Percentiles rank a stretch among this genome's conserved stretches.
Evolutionary conservation across 1,140 invertebrate species (phyloP).

Genomic region (Polyergus mexicanus): DNA sequence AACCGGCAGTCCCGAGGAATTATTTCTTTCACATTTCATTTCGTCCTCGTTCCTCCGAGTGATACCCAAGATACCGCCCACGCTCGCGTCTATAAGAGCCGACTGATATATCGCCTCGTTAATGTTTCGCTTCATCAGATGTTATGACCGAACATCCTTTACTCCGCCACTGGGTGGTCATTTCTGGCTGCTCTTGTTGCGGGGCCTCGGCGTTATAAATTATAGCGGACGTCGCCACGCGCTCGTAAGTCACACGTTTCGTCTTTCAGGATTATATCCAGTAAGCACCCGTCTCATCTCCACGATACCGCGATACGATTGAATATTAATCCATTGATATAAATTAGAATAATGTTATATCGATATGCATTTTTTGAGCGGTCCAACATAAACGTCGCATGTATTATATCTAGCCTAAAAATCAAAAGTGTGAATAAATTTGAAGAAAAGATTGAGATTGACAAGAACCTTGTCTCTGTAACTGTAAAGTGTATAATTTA

Average conservation of each 20-base stretch:
- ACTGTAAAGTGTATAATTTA: neutral
- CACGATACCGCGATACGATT: constrained; percentile 41
- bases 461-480: neutral
- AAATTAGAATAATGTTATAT: constrained; percentile 48
- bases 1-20: constrained; percentile 70
- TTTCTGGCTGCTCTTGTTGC: constrained; percentile 83
- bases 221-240: constrained; percentile 71
- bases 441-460: neutral
- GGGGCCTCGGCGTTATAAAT: constrained; percentile 83
- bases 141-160: constrained; percentile 85
- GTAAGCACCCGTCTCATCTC: constrained; percentile 23
- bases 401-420: constrained; percentile 8
- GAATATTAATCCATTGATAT: constrained; percentile 54
- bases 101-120: constrained; percentile 85
- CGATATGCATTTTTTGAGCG: neutral
- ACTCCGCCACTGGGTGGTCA: constrained; percentile 84
- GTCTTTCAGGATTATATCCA: constrained; percentile 65
- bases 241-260: constrained; percentile 67
- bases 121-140: constrained; percentile 86
- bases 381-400: neutral
- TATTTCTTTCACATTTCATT: constrained; percentile 80
- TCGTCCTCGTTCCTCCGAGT: constrained; percentile 78
- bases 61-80: constrained; percentile 81
- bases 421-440: constrained; percentile 18
- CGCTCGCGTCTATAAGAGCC: constrained; percentile 75